phyloP scores from a whole-genome alignment of 1,140 invertebrate genomes.

The Thrips palmi region DNA sequence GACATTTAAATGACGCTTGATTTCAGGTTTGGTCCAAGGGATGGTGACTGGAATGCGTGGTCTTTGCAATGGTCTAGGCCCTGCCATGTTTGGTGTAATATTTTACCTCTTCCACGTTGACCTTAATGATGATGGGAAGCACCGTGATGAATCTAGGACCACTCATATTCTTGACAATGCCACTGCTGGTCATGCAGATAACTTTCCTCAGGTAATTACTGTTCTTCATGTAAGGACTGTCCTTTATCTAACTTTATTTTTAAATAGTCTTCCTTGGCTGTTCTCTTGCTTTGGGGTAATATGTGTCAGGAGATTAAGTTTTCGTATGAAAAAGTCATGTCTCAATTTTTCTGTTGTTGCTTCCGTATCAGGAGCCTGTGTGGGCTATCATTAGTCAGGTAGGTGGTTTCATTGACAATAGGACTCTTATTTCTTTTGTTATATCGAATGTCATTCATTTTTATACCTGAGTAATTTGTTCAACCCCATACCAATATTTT shows the following conservation, averaged over 20 bases:
- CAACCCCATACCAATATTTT: too few species aligned
- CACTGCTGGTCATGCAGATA: constrained; percentile 27
- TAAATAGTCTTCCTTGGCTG: too few species aligned
- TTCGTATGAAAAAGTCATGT: not conserved
- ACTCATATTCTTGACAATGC: constrained; percentile 24
- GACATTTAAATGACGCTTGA: constrained; percentile 4
- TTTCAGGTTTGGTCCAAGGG: constrained; percentile 80
- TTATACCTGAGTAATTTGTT: too few species aligned
- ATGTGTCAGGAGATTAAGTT: too few species aligned
- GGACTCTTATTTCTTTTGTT: too few species aligned
- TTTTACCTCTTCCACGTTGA: constrained; percentile 99
- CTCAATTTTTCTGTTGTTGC: constrained; percentile 12
- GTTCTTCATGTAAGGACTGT: not conserved
- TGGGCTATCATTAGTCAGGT: constrained; percentile 16
- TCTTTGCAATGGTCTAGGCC: constrained; percentile 75
- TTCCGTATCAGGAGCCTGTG: constrained; percentile 14
- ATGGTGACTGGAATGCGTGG: constrained; percentile 95
- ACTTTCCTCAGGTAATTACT: constrained; percentile 30
- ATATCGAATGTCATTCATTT: too few species aligned
- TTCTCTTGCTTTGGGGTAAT: too few species aligned
- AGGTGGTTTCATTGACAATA: too few species aligned
- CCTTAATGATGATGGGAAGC: constrained; percentile 51
- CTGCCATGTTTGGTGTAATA: constrained; percentile 92
- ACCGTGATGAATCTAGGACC: constrained; percentile 3
- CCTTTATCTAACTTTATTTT: too few species aligned